Evolutionary conservation across 2,888 invertebrate genomes (phyloP), one percentile per base, ranked within the genome.

Genomic region (Pachycephus smyrnensis): DNA sequence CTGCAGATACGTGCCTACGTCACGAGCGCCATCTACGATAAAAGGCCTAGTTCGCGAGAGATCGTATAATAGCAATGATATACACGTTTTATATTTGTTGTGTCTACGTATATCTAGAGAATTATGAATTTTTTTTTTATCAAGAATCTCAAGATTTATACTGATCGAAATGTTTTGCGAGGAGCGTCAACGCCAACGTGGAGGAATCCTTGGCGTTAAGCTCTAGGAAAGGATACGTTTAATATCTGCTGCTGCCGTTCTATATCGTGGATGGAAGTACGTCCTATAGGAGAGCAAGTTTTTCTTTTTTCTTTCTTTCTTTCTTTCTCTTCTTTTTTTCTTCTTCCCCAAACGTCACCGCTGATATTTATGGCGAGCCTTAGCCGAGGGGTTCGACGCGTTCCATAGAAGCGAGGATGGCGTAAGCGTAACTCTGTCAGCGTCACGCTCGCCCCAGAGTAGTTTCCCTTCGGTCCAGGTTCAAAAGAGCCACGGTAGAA

Each of bases 291-390:
- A 55, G 55, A 84, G 83, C 78, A 82, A 83, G 84, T 85, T 87
- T 86, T 87, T 85, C 82, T 55, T 55, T 55, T 55, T 55, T 55
- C 23, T 33, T 33, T 4, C 4, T 33, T 77, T 83, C 84, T 83
- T 82, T 82, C 84, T 82, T 84, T 80, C 76, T 37, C 77, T 68
- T 73, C 78, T 80, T 80, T 79, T 80, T 79, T 76, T 78, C 80
- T 79, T 76, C 40, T 81, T 80, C 81, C 80, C 82, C 81, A 87
- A 88, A 87, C 86, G 89, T 89, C 90, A 87, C 87, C 87, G 87
- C 80, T 86, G 88, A 91, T 91, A 91, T 91, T 91, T 91, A 91
- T 91, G 91, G 89, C 88, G 85, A 88, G 87, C 85, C 86, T 88
- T 87, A 86, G 81, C 83, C 82, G 82, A 82, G 84, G 85, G 85